A percentile compares a stretch with the other conserved stretches of the same genome.
These are phyloP conservation scores for Synergus gifuensis DNA, from an alignment of 2,888 invertebrate species.

Conservation along the genomic window DNA sequence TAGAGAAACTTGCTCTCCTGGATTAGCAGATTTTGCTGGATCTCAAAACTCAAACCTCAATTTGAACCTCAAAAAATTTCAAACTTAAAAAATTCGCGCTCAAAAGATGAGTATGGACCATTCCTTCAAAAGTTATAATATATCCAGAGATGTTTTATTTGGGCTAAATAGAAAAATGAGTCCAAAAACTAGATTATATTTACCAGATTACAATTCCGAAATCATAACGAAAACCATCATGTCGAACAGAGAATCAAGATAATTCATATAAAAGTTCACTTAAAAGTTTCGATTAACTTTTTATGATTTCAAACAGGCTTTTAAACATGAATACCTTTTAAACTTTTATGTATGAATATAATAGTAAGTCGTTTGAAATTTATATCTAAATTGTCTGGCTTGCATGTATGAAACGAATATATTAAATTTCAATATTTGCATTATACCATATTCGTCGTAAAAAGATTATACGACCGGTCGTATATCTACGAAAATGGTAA, in stretches of 20 bases:
- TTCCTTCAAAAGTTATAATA: too few relatives aligned
- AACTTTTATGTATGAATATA: not conserved
- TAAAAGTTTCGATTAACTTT: not conserved
- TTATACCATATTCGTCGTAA: conserved; percentile 5
- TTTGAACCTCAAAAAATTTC: too few relatives aligned
- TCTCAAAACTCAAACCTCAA: too few relatives aligned
- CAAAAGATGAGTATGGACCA: too few relatives aligned
- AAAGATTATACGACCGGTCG: conserved; percentile 27
- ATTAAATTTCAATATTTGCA: not conserved
- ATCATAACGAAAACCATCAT: not conserved
- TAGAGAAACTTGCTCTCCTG: not conserved
- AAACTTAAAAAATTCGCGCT: too few relatives aligned
- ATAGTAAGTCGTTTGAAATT: not conserved
- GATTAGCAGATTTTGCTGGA: not conserved
- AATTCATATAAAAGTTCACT: not conserved
- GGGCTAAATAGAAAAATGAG: too few relatives aligned
- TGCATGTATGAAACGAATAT: not conserved
- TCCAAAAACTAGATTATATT: too few relatives aligned
- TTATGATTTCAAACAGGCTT: not conserved
- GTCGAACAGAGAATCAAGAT: not conserved
- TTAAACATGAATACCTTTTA: not conserved
- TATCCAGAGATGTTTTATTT: too few relatives aligned
- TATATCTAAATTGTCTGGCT: not conserved
- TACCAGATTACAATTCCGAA: too few relatives aligned
- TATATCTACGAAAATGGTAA: conserved; percentile 31